A percentile compares a stretch with the other conserved stretches of the same genome.
phyloP scores from a whole-genome alignment of 2,888 invertebrate genomes.

The Endomychus coccineus region DNA sequence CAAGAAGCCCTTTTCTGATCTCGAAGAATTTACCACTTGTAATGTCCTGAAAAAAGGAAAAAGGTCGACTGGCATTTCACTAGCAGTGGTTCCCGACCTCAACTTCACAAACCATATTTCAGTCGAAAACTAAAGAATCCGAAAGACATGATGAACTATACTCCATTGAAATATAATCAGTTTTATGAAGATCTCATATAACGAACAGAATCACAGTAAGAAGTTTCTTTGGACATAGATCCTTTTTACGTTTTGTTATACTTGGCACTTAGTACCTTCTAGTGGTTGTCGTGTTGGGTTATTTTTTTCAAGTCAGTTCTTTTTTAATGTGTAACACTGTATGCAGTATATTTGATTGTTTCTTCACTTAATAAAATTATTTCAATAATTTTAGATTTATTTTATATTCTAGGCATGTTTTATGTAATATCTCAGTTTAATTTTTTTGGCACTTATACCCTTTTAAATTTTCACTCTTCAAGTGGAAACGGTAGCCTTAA shows the following conservation, averaged over 20 bases:
- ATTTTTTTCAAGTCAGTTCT: background rate
- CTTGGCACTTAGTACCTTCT: slow-evolving; percentile 4
- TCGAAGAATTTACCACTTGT: slow-evolving; percentile 4
- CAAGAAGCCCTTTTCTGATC: slow-evolving; percentile 5
- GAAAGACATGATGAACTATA: slow-evolving; percentile 5
- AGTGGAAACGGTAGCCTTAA: too few species aligned
- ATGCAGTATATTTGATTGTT: slow-evolving; percentile 1
- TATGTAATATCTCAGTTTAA: slow-evolving; percentile 3
- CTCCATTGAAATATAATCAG: background rate
- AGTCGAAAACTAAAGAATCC: slow-evolving; percentile 2
- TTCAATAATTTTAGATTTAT: background rate
- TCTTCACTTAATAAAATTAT: slow-evolving; percentile 1
- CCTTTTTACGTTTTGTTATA: background rate
- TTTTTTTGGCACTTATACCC: slow-evolving; percentile 1
- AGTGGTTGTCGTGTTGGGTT: background rate
- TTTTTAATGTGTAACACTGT: background rate
- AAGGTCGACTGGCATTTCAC: too few species aligned
- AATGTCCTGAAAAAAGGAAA: slow-evolving; percentile 5
- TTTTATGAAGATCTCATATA: slow-evolving; percentile 2
- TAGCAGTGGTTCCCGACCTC: too few species aligned
- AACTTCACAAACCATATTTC: background rate
- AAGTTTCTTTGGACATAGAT: slow-evolving; percentile 3
- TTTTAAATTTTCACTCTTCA: too few species aligned
- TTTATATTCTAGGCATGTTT: slow-evolving; percentile 2
- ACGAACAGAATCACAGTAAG: slow-evolving; percentile 3